These are phyloP conservation scores for Nixonia krombeini DNA, from an alignment of 1,140 invertebrate species.

Conservation along the genomic window DNA sequence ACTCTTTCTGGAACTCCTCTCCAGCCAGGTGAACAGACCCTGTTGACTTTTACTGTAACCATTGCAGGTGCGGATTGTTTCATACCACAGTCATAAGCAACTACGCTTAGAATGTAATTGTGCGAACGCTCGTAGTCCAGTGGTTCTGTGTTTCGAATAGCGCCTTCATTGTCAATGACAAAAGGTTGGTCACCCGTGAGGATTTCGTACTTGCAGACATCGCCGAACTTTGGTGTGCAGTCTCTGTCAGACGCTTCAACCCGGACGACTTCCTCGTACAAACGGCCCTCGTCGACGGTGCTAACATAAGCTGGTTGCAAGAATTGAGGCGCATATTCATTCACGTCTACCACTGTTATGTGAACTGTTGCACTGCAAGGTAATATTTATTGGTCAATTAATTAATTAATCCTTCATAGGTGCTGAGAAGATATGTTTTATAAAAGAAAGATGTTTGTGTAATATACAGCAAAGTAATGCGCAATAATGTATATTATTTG, in stretches of 20 bases:
- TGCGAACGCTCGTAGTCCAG: constrained; percentile 92
- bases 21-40: constrained; percentile 74
- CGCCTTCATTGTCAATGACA: constrained; percentile 91
- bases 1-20: constrained; percentile 89
- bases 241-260: constrained; percentile 93
- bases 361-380: constrained; percentile 89
- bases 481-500: too few relatives aligned
- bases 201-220: constrained; percentile 97
- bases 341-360: constrained; percentile 95
- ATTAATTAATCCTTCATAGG: too few relatives aligned
- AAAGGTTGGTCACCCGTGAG: constrained; percentile 92
- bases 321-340: constrained; percentile 93
- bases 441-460: too few relatives aligned
- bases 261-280: constrained; percentile 91
- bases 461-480: too few relatives aligned
- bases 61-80: constrained; percentile 90
- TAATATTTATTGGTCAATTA: too few relatives aligned
- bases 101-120: constrained; percentile 96
- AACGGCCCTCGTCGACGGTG: constrained; percentile 90
- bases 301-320: constrained; percentile 90
- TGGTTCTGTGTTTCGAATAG: constrained; percentile 91
- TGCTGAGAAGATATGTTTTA: too few relatives aligned
- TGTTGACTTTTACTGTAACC: constrained; percentile 92
- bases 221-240: constrained; percentile 91
- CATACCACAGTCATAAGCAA: constrained; percentile 97